Base-by-base conservation (phyloP, 2,888 invertebrate genomes). In the Taphrorychus bicolor region DNA sequence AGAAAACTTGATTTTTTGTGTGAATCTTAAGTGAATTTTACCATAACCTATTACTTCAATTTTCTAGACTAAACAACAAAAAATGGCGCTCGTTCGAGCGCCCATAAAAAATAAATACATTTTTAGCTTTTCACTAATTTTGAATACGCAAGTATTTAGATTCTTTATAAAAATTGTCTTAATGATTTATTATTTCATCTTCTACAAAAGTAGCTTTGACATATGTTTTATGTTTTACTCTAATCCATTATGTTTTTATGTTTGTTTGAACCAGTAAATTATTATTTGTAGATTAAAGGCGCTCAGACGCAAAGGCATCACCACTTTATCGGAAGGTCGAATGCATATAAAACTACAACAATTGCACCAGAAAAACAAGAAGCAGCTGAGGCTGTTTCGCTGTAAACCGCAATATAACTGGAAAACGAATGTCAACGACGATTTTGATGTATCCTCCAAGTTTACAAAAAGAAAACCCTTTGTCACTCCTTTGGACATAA, bases 221-320 rank as follows among this genome's bases (percentile, higher is more conserved):
- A 9, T 14, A n/a, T 5, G 3, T 5, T 45, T 58, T 57, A 57
- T 11, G 19, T n/a, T n/a, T n/a, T n/a, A n/a, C n/a, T n/a, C n/a
- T n/a, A n/a, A n/a, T n/a, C n/a, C n/a, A n/a, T n/a, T n/a, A n/a
- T n/a, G n/a, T n/a, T n/a, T n/a, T n/a, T n/a, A n/a, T n/a, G n/a
- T n/a, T n/a, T n/a, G n/a, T n/a, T n/a, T n/a, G n/a, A n/a, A n/a
- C n/a, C n/a, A n/a, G n/a, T n/a, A n/a, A n/a, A n/a, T n/a, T n/a
- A n/a, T n/a, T n/a, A n/a, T 42, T 80, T 79, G 60, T 51, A 87
- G 87, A 73, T 82, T 92, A 56, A 84, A 85, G 61, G 89, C 91
- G 58, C 88, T 89, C 69, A 85, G 93, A 0, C 85, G 83, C 70
- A 89, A 89, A 74, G 95, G 95, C 0, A 86, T 95, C 5, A 88